Percentiles rank a stretch among this genome's conserved stretches.
These are phyloP conservation scores for Columba livia DNA, from an alignment of 2,113 vertebrate species.

Conservation along the genomic window DNA sequence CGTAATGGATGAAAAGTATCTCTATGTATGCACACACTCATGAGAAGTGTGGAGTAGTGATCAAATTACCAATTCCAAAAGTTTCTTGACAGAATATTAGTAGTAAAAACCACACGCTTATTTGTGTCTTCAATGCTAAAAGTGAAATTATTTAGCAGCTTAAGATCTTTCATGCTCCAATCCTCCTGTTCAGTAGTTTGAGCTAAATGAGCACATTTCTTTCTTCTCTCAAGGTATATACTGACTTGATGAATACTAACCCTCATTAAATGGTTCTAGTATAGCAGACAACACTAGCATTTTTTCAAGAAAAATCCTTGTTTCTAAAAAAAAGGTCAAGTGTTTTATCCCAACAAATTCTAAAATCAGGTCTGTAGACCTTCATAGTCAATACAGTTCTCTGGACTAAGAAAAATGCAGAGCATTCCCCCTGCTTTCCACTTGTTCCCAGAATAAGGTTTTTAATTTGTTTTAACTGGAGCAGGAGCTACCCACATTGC, in stretches of 20 bases:
- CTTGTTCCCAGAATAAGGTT: neutral
- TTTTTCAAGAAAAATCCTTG: neutral
- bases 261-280: neutral
- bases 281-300: neutral
- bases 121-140: neutral
- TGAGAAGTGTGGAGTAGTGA: neutral
- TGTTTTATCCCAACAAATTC: neutral
- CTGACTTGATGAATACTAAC: neutral
- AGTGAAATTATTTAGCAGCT: neutral
- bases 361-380: neutral
- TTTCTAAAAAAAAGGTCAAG: neutral
- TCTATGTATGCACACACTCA: neutral
- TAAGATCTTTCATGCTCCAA: neutral
- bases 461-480: neutral
- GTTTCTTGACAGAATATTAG: neutral
- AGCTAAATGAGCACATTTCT: neutral
- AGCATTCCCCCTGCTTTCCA: neutral
- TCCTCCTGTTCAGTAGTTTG: neutral
- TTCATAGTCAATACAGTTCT: neutral
- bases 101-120: neutral
- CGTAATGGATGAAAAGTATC: neutral
- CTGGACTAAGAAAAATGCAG: neutral
- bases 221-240: neutral
- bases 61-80: neutral
- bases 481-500: neutral